Base-by-base conservation (phyloP, 2,113 vertebrate species). In the Amazona guildingii region DNA sequence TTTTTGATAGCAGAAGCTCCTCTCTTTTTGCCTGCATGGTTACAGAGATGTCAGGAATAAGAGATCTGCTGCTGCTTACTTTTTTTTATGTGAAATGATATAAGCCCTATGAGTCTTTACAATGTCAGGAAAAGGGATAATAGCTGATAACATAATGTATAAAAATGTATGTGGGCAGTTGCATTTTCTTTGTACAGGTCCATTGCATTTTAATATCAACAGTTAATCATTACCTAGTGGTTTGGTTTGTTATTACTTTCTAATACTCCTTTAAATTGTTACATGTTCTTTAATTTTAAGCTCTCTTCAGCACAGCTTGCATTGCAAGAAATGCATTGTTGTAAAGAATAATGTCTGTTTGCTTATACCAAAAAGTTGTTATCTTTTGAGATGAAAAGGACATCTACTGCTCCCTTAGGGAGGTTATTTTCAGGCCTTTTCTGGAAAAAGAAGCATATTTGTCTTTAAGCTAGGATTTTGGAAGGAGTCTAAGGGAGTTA, bases 241-340 rank as follows among this genome's bases (percentile, higher is more conserved):
- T 74, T 95, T 91, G 86, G 35, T 74, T 88, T 77, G n/a, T 81
- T 86, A 49, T 73, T 86, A 20, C 19, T 91, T 86, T 86, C 52
- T 88, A 69, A 86, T 62, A 20, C 5, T 74, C 21, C 59, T 49
- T 31, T 59, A n/a, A 69, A 93, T 89, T 88, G 21, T 78, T 93
- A 37, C 41, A 75, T 27, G 16, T 43, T 77, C 23, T 89, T 84
- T 63, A 59, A 82, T 95, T 81, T 92, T 84, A 83, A 84, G 28
- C 24, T 72, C 31, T 87, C 24, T 61, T 39, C 46, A 88, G 15
- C 44, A 63, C 69, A 77, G 24, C 35, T 93, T 92, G 76, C 23
- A 6, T 67, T 70, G 31, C 59, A 68, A 86, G 59, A 49, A 88
- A 51, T 66, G 28, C 48, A 35, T 14, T 27, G 43, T 43, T 1